A percentile compares a stretch with the other conserved stretches of the same genome.
Conservation (phyloP, 64 coral and sea anemone species). For the Porites lutea region DNA sequence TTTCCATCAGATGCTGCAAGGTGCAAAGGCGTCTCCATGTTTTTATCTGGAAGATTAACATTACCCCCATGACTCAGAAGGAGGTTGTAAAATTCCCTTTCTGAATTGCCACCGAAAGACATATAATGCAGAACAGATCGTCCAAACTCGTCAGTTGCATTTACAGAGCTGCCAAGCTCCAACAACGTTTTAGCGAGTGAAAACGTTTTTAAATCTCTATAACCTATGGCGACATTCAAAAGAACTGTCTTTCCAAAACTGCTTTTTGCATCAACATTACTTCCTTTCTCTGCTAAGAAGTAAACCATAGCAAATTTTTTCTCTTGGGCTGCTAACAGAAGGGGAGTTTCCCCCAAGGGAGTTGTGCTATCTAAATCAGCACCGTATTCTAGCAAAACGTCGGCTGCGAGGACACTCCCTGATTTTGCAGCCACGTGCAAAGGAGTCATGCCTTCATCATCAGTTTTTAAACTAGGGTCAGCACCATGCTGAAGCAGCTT, state of each 20-base stretch:
- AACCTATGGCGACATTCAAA: neutral
- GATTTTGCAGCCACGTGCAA: neutral
- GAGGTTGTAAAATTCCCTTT: neutral
- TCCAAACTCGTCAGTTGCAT: neutral
- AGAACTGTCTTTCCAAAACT: neutral
- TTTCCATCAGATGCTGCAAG: neutral
- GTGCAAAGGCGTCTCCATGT: constrained; percentile 27
- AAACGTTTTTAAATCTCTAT: neutral
- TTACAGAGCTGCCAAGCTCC: neutral
- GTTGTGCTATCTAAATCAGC: neutral
- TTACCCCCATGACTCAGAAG: constrained; percentile 14
- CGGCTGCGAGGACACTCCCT: neutral
- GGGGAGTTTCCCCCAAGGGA: neutral
- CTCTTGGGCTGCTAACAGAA: neutral
- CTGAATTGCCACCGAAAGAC: neutral
- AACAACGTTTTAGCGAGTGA: neutral
- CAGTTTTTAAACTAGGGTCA: neutral
- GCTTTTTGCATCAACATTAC: neutral
- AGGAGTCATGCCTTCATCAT: neutral
- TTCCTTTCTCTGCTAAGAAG: neutral
- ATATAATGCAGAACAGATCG: constrained; percentile 39
- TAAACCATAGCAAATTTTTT: neutral
- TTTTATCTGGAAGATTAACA: constrained; percentile 16
- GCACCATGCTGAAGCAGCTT: neutral
- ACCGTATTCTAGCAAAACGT: neutral